Base-by-base conservation (phyloP, 2,113 vertebrate species). In the Loxodonta africana region DNA sequence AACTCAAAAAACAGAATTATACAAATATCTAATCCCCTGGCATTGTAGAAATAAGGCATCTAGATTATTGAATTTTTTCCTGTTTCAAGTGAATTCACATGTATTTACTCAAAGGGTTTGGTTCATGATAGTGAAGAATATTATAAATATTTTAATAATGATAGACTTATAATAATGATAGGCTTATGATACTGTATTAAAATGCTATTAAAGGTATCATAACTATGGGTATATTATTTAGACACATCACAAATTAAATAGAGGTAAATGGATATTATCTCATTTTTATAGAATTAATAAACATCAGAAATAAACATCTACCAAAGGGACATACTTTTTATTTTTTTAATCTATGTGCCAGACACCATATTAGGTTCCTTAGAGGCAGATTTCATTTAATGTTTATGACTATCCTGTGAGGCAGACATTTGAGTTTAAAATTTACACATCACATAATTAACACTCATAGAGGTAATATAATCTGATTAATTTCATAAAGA, bases 191-290 rank as follows among this genome's bases (percentile, higher is more conserved):
- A 96, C 6, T 69, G 46, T 69, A 96, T 76, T 95, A 44, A 95
- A 89, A 63, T 93, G 6, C 46, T 78, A 92, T 78, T 78, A 48
- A 87, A 95, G 8, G 94, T 73, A 87, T 78, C 83, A 65, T 41
- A 63, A 33, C 10, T 93, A 60, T 53, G 1, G 9, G 88, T 48
- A 8, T 51, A 62, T 48, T 90, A 90, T 41, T 71, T 48, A 85
- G 5, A 81, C 26, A 25, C 2, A 95, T 73, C 10, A 67, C 7
- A 51, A 57, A 90, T 85, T 82, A 26, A 8, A 63, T 46, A 11
- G 62, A 91, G 63, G 7, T 76, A 44, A 17, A n/a, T 67, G 3
- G 10, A 0, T 85, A 48, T 41, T 83, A 6, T 71, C 23, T 83
- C 23, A 83, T 48, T 84, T 84, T 86, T 83, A 67, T 51, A 60